A percentile compares a stretch with the other conserved stretches of the same genome.
These are phyloP conservation scores for Neopelma chrysocephalum DNA, from an alignment of 2,797 vertebrate genomes.

Conservation along the genomic window DNA sequence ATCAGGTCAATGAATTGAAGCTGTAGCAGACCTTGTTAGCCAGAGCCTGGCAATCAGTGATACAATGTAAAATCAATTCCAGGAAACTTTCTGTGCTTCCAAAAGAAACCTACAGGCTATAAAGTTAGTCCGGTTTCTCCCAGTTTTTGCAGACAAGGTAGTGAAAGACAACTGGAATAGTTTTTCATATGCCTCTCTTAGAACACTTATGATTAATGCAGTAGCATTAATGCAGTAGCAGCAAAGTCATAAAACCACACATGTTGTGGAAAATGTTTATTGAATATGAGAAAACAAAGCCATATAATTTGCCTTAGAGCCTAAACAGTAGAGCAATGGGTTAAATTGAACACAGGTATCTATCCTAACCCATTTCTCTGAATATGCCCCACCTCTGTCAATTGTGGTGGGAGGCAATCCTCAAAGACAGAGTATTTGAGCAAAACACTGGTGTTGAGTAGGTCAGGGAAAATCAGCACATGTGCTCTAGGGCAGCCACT, in stretches of 20 bases:
- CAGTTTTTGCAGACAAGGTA: neutral
- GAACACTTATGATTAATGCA: fast-evolving
- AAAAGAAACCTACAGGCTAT: neutral
- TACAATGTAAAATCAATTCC: neutral
- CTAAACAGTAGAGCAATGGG: neutral
- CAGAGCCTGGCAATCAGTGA: neutral
- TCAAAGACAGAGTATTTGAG: neutral
- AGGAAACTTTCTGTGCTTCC: neutral
- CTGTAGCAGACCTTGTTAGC: neutral
- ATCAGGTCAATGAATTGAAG: neutral
- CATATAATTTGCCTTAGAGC: neutral
- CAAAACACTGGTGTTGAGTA: neutral
- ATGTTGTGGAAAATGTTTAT: neutral
- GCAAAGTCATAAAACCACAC: neutral
- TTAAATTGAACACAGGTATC: neutral
- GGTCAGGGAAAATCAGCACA: neutral
- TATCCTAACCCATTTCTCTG: neutral
- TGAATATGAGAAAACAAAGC: neutral
- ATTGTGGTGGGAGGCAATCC: neutral
- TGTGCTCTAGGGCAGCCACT: neutral
- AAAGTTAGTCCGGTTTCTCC: neutral
- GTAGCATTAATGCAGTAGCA: neutral
- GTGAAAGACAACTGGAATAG: neutral
- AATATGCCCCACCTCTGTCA: neutral
- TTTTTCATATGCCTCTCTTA: neutral